Percentiles rank a stretch among this genome's conserved stretches.
phyloP scores from a whole-genome alignment of 2,113 vertebrate genomes.

The Calonectris borealis region DNA sequence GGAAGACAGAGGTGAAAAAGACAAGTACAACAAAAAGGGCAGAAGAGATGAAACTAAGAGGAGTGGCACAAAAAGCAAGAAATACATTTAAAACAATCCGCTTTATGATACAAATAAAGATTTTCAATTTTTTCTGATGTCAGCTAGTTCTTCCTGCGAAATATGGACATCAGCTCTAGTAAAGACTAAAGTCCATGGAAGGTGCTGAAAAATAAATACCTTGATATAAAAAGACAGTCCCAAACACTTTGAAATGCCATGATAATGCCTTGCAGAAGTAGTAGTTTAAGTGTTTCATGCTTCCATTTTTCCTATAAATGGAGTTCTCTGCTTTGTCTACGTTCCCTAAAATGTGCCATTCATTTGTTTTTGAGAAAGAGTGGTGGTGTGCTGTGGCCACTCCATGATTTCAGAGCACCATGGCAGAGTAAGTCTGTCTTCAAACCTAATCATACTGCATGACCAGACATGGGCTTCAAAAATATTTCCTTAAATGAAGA shows the following conservation, averaged over 20 bases:
- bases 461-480: background rate
- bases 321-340: background rate
- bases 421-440: background rate
- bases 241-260: background rate
- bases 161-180: background rate
- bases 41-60: conserved; percentile 3
- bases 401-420: background rate
- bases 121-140: background rate
- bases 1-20: conserved; percentile 22
- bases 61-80: background rate
- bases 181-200: background rate
- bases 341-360: background rate
- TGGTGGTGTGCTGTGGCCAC: background rate
- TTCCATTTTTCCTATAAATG: background rate
- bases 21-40: conserved; percentile 10
- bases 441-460: background rate
- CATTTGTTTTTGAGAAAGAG: background rate
- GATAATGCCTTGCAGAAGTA: background rate
- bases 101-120: background rate
- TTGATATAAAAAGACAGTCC: background rate
- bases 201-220: background rate
- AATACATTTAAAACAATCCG: background rate
- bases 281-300: background rate
- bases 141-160: background rate
- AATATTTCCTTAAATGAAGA: background rate